Base-by-base conservation (phyloP, 2,888 invertebrate genomes). In the Dugesia japonica region DNA sequence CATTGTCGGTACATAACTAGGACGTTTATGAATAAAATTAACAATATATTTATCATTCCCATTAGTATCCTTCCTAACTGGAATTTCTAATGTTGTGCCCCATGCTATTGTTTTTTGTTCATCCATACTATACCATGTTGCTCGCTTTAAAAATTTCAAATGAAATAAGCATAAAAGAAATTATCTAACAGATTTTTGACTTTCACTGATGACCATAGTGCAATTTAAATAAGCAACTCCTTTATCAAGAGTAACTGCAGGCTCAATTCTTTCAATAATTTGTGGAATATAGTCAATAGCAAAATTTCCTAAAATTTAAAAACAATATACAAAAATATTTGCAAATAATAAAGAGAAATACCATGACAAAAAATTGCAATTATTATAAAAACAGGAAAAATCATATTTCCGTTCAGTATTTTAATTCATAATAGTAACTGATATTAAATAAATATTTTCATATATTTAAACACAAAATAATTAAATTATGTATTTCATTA, bases 211-310 rank as follows among this genome's bases (percentile, higher is more conserved):
- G 26, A 73, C 73, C 75, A 75, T 75, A 73, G 75, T 75, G 27
- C 75, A 75, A 31, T 75, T 75, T 7, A 75, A 71, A 28, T 75
- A 75, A 73, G 75, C 75, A 7, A 71, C 71, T 13, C 75, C 75
- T 73, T 73, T 75, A 7, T 75, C 75, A 9, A 9, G 23, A 13
- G 71, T 71, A 75, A 75, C 71, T 17, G 72, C 75, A 7, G 72
- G 17, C 13, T 74, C 26, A 26, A 75, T 75, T 73, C 17, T 9
- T 17, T 75, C 75, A 13, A 74, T 31, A 75, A 75, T 75, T 28
- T 75, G 75, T 9, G 71, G 71, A 9, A 75, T 72, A 74, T 33
- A 74, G 7, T 26, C 72, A 27, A 72, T 33, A 9, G 73, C 42
- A 56, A 26, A 13, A 71, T 13, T 9, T 27, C 9, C 7, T 26